Percentiles rank a stretch among this genome's conserved stretches.
Evolutionary conservation across 1,140 invertebrate genomes (phyloP).

Genomic region (Subanguina moxae): DNA sequence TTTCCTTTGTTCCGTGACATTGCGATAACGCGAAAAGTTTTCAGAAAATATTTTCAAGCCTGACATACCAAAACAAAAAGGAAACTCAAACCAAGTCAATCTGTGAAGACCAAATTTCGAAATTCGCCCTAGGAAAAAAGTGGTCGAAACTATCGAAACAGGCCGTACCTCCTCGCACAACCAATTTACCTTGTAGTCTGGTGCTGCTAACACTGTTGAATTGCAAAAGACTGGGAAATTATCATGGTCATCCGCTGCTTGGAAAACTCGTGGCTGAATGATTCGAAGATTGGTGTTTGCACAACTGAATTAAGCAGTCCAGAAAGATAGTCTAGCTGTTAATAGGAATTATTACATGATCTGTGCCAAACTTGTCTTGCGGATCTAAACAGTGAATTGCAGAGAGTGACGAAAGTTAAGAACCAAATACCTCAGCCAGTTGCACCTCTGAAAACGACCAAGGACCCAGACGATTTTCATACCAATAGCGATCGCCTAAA

Average conservation of each 20-base stretch:
- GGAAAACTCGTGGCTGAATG: slow-evolving; percentile 66
- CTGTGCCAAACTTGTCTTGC: slow-evolving; percentile 69
- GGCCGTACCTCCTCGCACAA: too few relatives aligned
- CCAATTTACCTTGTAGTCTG: slow-evolving; percentile 7
- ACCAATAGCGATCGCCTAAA: slow-evolving; percentile 59
- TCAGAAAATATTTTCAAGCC: too few relatives aligned
- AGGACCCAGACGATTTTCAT: slow-evolving; percentile 51
- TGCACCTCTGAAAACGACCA: slow-evolving; percentile 70
- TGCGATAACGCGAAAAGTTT: too few relatives aligned
- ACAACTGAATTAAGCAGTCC: slow-evolving; percentile 70
- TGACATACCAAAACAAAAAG: too few relatives aligned
- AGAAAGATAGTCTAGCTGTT: too few relatives aligned
- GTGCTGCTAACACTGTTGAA: slow-evolving; percentile 22
- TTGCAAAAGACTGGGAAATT: slow-evolving; percentile 47
- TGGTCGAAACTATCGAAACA: too few relatives aligned
- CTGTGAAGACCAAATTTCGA: too few relatives aligned
- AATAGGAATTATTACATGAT: too few relatives aligned
- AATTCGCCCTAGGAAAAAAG: too few relatives aligned
- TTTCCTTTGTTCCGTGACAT: too few relatives aligned
- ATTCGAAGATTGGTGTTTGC: slow-evolving; percentile 70
- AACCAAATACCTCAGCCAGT: slow-evolving; percentile 63
- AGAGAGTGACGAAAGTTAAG: too few relatives aligned
- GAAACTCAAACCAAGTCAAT: too few relatives aligned
- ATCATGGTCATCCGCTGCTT: slow-evolving; percentile 28
- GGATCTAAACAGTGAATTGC: slow-evolving; percentile 61